phyloP scores from a whole-genome alignment of 64 coral and sea anemone genomes.

The Porites lutea region DNA sequence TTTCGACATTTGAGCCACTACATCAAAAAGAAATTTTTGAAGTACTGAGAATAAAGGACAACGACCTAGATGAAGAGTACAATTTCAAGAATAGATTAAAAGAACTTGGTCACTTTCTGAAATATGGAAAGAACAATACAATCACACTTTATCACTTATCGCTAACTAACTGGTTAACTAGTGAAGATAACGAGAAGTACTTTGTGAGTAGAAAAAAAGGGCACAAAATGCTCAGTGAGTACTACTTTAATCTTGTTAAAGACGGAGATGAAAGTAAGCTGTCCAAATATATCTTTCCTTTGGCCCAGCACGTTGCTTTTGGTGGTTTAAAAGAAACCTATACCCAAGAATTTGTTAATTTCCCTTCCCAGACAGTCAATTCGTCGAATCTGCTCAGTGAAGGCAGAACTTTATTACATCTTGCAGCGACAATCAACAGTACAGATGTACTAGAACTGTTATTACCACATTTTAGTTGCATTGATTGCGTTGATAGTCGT shows the following conservation, averaged over 20 bases:
- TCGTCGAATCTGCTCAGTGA: not conserved
- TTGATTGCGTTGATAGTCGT: slow-evolving; percentile 23
- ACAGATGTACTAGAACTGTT: slow-evolving; percentile 42
- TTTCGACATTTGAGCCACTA: slow-evolving; percentile 52
- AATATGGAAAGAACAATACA: slow-evolving; percentile 28
- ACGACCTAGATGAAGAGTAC: slow-evolving; percentile 50
- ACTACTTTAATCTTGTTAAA: slow-evolving; percentile 45
- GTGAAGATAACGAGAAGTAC: slow-evolving; percentile 22
- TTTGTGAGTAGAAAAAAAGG: slow-evolving; percentile 67
- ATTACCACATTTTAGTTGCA: not conserved
- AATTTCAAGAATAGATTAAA: slow-evolving; percentile 51
- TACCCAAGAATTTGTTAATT: slow-evolving; percentile 33
- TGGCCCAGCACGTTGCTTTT: slow-evolving; percentile 45
- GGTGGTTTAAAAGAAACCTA: slow-evolving; percentile 17
- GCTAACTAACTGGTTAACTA: slow-evolving; percentile 72
- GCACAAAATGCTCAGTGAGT: slow-evolving; percentile 37
- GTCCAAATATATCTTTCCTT: slow-evolving; percentile 7
- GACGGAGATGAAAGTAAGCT: not conserved
- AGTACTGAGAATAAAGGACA: slow-evolving; percentile 42
- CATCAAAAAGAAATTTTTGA: slow-evolving; percentile 26
- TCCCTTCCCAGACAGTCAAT: slow-evolving; percentile 40
- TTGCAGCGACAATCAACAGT: slow-evolving; percentile 50
- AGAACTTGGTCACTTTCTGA: slow-evolving; percentile 58
- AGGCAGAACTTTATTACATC: slow-evolving; percentile 33
- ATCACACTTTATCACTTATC: slow-evolving; percentile 64